These are phyloP conservation scores for Neodiprion pinetum DNA, from an alignment of 1,140 invertebrate species.

Conservation along the genomic window DNA sequence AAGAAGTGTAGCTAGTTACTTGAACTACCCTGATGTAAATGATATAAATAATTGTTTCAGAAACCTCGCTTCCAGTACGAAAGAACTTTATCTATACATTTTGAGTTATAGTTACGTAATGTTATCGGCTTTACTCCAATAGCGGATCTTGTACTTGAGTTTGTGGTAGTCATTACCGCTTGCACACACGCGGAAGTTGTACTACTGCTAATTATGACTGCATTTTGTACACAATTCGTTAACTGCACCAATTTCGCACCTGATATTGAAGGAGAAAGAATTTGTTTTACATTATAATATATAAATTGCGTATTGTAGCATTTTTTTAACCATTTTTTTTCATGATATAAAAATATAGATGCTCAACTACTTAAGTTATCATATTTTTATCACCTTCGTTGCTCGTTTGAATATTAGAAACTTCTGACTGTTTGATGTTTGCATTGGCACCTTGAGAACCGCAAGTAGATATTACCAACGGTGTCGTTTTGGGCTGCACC, in stretches of 20 bases:
- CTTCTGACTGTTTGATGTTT: slow-evolving; percentile 36
- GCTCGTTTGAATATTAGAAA: slow-evolving; percentile 32
- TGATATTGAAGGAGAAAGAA: slow-evolving; percentile 21
- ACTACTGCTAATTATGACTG: slow-evolving; percentile 27
- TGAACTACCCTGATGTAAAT: slow-evolving; percentile 5
- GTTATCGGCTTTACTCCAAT: slow-evolving; percentile 17
- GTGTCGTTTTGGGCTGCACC: slow-evolving; percentile 28
- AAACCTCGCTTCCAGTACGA: neutral
- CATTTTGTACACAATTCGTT: slow-evolving; percentile 33
- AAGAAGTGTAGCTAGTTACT: slow-evolving; percentile 11
- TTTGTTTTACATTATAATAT: slow-evolving; percentile 7
- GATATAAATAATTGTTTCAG: slow-evolving; percentile 27
- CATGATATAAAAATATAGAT: neutral
- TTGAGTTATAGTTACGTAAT: slow-evolving; percentile 29
- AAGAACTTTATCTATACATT: neutral
- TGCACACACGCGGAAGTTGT: slow-evolving; percentile 23
- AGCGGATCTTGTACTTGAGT: slow-evolving; percentile 25
- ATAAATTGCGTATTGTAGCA: neutral
- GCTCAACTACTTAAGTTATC: slow-evolving; percentile 8
- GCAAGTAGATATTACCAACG: slow-evolving; percentile 24
- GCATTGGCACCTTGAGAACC: slow-evolving; percentile 28
- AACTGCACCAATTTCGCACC: slow-evolving; percentile 34
- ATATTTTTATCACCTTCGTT: slow-evolving; percentile 37
- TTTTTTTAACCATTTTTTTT: slow-evolving; percentile 9
- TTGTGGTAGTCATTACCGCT: slow-evolving; percentile 22